A percentile compares a stretch with the other conserved stretches of the same genome.
Conservation (phyloP, 2,113 vertebrate genomes). For the Catharus bicknelli region DNA sequence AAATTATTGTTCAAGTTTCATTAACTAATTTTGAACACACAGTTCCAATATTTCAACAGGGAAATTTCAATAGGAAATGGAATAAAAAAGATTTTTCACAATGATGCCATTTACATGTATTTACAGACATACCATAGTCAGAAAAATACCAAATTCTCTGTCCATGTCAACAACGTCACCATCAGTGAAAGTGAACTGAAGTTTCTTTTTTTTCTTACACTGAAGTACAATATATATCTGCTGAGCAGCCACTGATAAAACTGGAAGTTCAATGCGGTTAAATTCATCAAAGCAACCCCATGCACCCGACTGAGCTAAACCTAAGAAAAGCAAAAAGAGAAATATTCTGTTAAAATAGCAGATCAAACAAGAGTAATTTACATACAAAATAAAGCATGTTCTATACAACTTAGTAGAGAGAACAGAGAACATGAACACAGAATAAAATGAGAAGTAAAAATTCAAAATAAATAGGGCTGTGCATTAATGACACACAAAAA, state of each 20-base stretch:
- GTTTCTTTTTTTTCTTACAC: slow-evolving; percentile 73
- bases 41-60: neutral
- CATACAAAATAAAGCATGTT: neutral
- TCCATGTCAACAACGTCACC: slow-evolving; percentile 75
- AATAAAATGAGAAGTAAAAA: neutral
- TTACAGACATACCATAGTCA: slow-evolving; percentile 72
- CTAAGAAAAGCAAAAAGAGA: slow-evolving; percentile 18
- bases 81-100: neutral
- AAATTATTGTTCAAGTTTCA: neutral
- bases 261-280: slow-evolving; percentile 75
- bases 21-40: neutral
- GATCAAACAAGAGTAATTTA: neutral
- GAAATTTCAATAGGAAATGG: neutral
- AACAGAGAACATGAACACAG: neutral
- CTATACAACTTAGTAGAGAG: neutral
- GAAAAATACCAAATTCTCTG: slow-evolving; percentile 76
- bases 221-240: slow-evolving; percentile 74
- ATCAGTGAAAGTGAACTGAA: slow-evolving; percentile 71
- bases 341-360: neutral
- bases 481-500: neutral
- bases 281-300: slow-evolving; percentile 75
- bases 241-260: slow-evolving; percentile 75
- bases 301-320: slow-evolving; percentile 73
- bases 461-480: neutral
- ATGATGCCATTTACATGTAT: neutral